These are phyloP conservation scores for Urocolius indicus DNA, from an alignment of 2,113 vertebrate species.

Conservation along the genomic window DNA sequence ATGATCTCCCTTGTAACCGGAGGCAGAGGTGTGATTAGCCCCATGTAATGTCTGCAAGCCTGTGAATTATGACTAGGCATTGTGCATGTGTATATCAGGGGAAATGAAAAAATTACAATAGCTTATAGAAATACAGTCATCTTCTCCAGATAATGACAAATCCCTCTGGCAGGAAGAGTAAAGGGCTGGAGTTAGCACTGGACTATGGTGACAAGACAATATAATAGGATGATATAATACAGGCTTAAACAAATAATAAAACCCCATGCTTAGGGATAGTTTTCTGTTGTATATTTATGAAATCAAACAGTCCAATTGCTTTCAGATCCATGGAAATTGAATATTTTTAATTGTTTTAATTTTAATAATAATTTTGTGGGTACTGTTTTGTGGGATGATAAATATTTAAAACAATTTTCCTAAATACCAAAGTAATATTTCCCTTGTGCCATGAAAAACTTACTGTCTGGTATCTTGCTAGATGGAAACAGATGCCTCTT, in stretches of 20 bases:
- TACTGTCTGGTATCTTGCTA: neutral
- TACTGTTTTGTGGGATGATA: neutral
- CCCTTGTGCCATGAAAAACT: neutral
- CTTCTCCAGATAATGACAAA: neutral
- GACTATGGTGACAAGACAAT: neutral
- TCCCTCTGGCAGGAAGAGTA: neutral
- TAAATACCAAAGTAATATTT: neutral
- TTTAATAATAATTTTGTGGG: neutral
- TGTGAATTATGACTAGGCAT: neutral
- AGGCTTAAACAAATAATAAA: neutral
- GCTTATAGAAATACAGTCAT: neutral
- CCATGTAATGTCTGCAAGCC: neutral
- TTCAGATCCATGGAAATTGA: neutral
- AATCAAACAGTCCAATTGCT: neutral
- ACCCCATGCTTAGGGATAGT: neutral
- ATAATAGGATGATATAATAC: neutral
- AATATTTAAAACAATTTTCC: neutral
- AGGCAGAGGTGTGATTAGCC: neutral
- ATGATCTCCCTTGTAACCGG: neutral
- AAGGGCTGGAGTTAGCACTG: neutral
- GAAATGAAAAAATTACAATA: neutral
- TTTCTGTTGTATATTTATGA: neutral
- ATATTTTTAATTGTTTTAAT: neutral
- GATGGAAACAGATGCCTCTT: neutral
- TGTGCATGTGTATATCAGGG: neutral